Percentiles rank a stretch among this genome's conserved stretches.
Evolutionary conservation across 1,140 invertebrate genomes (phyloP).

Genomic region (Drusus annulatus): DNA sequence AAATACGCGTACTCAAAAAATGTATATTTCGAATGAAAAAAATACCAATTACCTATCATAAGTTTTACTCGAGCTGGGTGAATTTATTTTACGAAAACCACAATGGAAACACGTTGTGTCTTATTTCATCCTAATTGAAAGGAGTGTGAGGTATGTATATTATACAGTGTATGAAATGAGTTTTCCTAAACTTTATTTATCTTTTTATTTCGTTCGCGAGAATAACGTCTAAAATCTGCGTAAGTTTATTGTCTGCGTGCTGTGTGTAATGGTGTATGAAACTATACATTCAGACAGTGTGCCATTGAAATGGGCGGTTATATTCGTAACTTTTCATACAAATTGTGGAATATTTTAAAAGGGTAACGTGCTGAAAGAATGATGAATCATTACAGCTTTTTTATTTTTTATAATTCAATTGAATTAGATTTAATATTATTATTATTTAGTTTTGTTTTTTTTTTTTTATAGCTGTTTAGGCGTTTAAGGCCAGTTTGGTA

Average conservation of each 20-base stretch:
- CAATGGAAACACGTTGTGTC: background rate
- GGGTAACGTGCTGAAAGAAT: background rate
- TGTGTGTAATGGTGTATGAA: slow-evolving; percentile 21
- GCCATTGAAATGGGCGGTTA: slow-evolving; percentile 14
- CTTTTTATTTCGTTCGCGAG: background rate
- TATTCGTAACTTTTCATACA: slow-evolving; percentile 8
- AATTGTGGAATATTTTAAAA: slow-evolving; percentile 7
- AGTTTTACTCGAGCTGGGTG: background rate
- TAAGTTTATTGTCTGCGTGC: slow-evolving; percentile 22
- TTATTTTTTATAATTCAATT: no score
- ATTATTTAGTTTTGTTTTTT: no score
- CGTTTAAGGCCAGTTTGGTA: no score
- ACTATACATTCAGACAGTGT: background rate
- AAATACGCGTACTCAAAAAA: no score
- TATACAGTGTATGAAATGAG: background rate
- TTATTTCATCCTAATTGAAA: background rate
- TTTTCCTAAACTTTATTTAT: background rate
- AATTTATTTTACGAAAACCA: background rate
- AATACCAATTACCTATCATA: background rate
- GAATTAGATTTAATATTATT: no score
- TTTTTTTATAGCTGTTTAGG: no score
- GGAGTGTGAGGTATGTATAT: background rate
- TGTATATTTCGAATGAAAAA: no score
- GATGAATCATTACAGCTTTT: background rate
- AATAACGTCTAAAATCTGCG: background rate